These are phyloP conservation scores for Crocodylus rhombifer DNA, from an alignment of 2,797 vertebrate species.

Conservation along the genomic window DNA sequence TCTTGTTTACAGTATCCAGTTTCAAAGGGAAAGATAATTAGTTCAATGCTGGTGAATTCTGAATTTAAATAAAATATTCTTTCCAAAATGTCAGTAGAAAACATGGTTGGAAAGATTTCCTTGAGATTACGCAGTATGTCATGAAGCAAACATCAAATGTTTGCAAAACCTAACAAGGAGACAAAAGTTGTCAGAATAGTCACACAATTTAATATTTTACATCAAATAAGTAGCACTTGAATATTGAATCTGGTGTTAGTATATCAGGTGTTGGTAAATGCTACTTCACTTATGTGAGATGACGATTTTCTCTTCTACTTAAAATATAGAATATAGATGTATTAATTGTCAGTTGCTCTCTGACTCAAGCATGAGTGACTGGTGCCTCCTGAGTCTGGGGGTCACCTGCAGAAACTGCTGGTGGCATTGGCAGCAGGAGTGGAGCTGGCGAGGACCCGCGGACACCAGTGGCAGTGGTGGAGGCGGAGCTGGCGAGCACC, in stretches of 20 bases:
- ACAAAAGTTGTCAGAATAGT: neutral
- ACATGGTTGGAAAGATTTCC: neutral
- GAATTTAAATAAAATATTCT: slow-evolving; percentile 13
- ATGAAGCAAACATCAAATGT: neutral
- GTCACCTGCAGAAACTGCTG: too few species aligned
- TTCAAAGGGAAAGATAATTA: slow-evolving; percentile 24
- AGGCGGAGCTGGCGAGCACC: too few species aligned
- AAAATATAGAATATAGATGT: neutral
- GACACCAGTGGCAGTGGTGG: too few species aligned
- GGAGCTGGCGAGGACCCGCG: too few species aligned
- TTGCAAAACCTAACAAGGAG: neutral
- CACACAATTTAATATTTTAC: neutral
- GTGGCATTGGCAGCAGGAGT: too few species aligned
- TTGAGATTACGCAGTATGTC: neutral
- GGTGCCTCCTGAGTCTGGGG: too few species aligned
- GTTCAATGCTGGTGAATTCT: neutral
- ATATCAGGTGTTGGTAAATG: neutral
- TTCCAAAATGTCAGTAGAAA: neutral
- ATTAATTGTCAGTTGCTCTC: neutral
- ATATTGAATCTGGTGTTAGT: neutral
- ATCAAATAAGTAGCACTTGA: too few species aligned
- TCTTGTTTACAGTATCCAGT: neutral
- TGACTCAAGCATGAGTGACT: neutral
- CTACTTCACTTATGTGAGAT: neutral
- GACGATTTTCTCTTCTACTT: neutral